These are phyloP conservation scores for Coregonus sp. DNA, from an alignment of 2,797 vertebrate species.

Conservation along the genomic window DNA sequence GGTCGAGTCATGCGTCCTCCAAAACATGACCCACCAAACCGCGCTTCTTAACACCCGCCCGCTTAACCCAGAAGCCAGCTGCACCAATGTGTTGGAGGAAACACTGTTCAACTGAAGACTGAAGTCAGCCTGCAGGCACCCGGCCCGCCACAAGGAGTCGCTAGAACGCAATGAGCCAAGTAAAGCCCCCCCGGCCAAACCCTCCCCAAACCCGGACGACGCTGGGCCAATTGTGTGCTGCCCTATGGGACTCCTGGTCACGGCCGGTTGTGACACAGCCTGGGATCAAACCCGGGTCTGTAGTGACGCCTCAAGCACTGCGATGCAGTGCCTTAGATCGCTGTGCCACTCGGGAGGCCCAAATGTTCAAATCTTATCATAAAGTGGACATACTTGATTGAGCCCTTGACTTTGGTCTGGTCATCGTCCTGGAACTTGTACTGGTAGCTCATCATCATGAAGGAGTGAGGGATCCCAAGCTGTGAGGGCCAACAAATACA, in stretches of 20 bases:
- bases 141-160: not conserved
- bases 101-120: no score
- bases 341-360: not conserved
- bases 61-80: no score
- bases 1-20: not conserved
- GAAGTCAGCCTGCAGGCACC: not conserved
- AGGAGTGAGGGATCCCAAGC: constrained; percentile 96
- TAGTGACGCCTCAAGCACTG: not conserved
- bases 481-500: constrained; percentile 58
- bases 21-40: not conserved
- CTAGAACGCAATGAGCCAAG: not conserved
- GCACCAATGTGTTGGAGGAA: no score
- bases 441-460: constrained; percentile 95
- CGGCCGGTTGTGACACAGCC: not conserved
- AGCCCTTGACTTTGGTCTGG: constrained; percentile 95
- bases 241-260: not conserved
- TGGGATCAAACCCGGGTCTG: not conserved
- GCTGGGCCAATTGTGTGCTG: not conserved
- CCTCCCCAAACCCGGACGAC: not conserved
- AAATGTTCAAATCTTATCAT: not conserved
- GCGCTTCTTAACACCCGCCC: not conserved
- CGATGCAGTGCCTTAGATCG: not conserved
- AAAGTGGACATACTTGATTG: constrained; percentile 87
- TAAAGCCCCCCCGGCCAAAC: not conserved
- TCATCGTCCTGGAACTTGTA: constrained; percentile 99